Conservation (phyloP, 2,888 invertebrate genomes). For the Platycnemis pennipes region DNA sequence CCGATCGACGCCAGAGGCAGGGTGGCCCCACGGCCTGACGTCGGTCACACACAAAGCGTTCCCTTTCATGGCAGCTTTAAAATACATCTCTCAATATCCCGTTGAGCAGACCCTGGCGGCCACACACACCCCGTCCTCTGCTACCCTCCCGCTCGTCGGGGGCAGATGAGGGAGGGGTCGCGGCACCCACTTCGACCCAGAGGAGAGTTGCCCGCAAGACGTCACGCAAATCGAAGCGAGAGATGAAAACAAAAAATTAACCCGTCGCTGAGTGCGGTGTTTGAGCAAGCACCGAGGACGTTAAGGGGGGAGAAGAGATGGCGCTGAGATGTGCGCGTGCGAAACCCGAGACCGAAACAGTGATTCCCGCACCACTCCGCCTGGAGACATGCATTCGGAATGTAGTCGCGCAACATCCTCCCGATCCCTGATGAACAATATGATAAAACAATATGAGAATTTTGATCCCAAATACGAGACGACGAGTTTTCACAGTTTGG, state of each 20-base stretch:
- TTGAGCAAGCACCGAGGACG: background rate
- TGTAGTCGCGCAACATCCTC: background rate
- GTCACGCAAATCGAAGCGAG: background rate
- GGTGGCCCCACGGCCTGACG: background rate
- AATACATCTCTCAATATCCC: background rate
- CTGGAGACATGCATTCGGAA: background rate
- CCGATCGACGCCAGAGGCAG: background rate
- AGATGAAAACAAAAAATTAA: background rate
- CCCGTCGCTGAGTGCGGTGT: background rate
- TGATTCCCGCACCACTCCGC: background rate
- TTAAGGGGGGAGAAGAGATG: background rate
- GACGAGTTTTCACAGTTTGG: too few species aligned
- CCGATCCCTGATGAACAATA: background rate
- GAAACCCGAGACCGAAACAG: slow-evolving; percentile 1
- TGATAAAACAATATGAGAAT: background rate
- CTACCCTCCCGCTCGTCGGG: background rate
- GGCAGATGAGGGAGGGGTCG: background rate
- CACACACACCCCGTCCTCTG: background rate
- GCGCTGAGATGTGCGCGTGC: background rate
- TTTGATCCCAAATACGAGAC: too few species aligned
- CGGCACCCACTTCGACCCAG: background rate
- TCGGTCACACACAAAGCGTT: slow-evolving; percentile 36
- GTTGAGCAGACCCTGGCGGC: background rate
- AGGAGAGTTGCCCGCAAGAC: background rate
- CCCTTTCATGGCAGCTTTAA: slow-evolving; percentile 40